Evolutionary conservation across 2,888 invertebrate species (phyloP), one percentile per base, ranked within the genome.

Genomic region (Rotaria magnacalcarata): DNA sequence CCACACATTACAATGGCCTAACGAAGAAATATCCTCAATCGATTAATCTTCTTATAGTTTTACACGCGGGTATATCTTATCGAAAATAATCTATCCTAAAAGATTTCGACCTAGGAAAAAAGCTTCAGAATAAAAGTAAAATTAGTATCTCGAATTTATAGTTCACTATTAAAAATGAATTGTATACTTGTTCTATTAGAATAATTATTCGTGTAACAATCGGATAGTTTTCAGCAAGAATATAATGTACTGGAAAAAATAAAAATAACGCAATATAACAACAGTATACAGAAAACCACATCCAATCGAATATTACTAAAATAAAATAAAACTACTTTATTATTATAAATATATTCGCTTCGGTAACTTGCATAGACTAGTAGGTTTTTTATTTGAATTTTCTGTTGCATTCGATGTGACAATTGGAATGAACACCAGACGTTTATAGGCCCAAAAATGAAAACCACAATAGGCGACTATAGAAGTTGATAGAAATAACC

Each of bases 191-290:
- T 91, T 94, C 94, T 87, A 92, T 90, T 11, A 93, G 90, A 43
- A 94, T 89, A 47, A 93, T 91, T 10, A 93, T 88, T 41, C 93
- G 90, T 11, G 93, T 93, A 5, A 92, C 93, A 52, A 93, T 91
- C 1, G 93, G 93, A 10, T 94, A 90, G 7, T 92, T 88, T 87
- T 92, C 89, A 8, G 90, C 88, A 24, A 92, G 87, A 6, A 93
- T 88, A 50, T 34, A 41, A 56, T 85, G 84, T 34, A 47, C 90
- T 3, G 93, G 93, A n/a, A 90, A 87, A 11, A 89, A 87, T 14
- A 92, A 87, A 87, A 91, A 91, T 7, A 89, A 87, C 24, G 88
- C 87, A 88, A 90, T 89, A 87, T 91, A 91, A 50, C 88, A 54
- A 7, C 90, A 85, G 87, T 90, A 91, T 27, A 90, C 11, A 24